Evolutionary conservation across 2,888 invertebrate genomes (phyloP).

Genomic region (Rhagophthalmus giganteus): DNA sequence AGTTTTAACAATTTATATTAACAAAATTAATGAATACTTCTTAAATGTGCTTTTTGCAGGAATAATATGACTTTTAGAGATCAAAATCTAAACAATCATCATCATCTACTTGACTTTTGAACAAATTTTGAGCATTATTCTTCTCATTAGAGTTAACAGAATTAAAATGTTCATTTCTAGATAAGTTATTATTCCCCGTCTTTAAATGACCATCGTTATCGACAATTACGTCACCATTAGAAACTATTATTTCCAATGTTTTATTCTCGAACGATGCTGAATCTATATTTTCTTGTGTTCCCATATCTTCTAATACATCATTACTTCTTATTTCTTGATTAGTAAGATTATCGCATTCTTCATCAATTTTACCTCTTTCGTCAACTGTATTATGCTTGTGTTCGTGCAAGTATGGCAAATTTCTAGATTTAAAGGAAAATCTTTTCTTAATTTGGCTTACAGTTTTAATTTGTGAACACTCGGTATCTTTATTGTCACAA

Average conservation of each 20-base stretch:
- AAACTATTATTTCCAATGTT: neutral
- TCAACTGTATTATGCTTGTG: neutral
- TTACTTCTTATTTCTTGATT: neutral
- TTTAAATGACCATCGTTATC: neutral
- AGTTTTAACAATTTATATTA: no score
- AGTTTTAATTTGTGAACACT: neutral
- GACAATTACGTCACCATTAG: neutral
- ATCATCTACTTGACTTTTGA: no score
- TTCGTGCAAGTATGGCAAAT: neutral
- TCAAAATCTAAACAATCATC: no score
- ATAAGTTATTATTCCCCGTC: no score
- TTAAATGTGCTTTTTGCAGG: no score
- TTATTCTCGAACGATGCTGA: neutral
- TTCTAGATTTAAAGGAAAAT: slow-evolving; percentile 17
- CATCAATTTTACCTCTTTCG: no score
- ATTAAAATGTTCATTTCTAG: no score
- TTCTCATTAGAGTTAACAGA: no score
- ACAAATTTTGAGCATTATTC: no score
- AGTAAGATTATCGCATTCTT: no score
- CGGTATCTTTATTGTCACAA: neutral
- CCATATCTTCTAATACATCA: neutral
- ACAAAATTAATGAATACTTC: no score
- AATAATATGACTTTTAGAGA: no score
- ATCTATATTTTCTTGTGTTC: neutral
- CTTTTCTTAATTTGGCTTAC: neutral